A percentile compares a stretch with the other conserved stretches of the same genome.
Conservation (phyloP, 2,888 invertebrate genomes). For the Mythimna ferrago region DNA sequence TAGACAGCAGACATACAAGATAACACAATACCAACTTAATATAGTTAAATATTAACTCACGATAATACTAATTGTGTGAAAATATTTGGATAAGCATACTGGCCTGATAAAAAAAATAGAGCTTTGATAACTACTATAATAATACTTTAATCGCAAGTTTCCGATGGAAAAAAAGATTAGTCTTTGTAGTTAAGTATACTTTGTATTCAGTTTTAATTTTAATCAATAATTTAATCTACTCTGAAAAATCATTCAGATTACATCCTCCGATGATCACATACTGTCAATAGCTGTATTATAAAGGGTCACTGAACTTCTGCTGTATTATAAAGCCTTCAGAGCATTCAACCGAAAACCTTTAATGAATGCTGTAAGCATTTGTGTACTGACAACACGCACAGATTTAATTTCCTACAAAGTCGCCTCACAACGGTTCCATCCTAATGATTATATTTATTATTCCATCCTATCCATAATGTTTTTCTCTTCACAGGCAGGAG, state of each 20-base stretch:
- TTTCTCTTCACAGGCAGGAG: constrained; percentile 65
- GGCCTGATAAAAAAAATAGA: constrained; percentile 4
- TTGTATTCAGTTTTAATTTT: background rate
- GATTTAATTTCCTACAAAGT: constrained; percentile 18
- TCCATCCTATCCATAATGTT: background rate
- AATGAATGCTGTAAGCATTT: background rate
- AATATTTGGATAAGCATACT: constrained; percentile 24
- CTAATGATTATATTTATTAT: no score
- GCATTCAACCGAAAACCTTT: constrained; percentile 7
- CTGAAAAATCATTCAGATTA: background rate
- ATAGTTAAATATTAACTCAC: background rate
- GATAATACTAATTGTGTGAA: constrained; percentile 9
- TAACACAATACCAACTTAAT: background rate
- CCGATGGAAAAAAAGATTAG: constrained; percentile 2
- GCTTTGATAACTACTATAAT: background rate
- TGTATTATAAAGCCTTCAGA: background rate
- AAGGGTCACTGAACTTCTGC: constrained; percentile 29
- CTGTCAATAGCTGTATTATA: background rate
- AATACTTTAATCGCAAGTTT: background rate
- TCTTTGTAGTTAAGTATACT: background rate
- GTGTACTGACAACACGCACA: background rate
- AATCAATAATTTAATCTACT: background rate
- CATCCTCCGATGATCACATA: background rate
- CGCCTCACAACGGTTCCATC: no score
- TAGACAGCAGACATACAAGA: background rate